A percentile compares a stretch with the other conserved stretches of the same genome.
Evolutionary conservation across 2,888 invertebrate species (phyloP).

Genomic region (Aspidapion aeneum): DNA sequence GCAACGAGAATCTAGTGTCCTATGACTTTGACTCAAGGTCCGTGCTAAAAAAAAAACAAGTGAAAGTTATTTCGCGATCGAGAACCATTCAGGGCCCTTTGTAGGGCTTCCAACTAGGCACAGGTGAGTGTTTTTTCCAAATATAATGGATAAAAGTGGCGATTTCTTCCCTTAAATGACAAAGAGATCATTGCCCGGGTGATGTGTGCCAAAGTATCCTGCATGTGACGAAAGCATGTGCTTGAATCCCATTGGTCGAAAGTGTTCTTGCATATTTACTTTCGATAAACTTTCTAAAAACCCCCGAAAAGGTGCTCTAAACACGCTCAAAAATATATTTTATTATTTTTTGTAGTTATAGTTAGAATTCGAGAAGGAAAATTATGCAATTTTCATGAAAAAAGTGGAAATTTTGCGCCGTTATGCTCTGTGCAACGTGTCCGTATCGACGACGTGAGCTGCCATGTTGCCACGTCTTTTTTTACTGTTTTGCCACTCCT

Average conservation of each 20-base stretch:
- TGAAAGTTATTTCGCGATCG: constrained; percentile 22
- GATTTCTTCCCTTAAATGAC: constrained; percentile 12
- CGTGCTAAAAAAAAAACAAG: constrained; percentile 19
- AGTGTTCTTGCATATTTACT: neutral
- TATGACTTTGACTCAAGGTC: constrained; percentile 20
- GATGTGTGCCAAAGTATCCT: constrained; percentile 35
- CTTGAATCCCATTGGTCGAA: constrained; percentile 37
- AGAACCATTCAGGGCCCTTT: constrained; percentile 9
- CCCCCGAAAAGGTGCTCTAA: neutral
- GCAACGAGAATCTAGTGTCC: neutral
- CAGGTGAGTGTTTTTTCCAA: constrained; percentile 1
- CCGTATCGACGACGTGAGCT: constrained; percentile 32
- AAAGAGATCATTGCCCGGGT: constrained; percentile 39
- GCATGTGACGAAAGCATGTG: constrained; percentile 44
- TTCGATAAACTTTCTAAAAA: neutral
- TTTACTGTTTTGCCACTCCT: constrained; percentile 34
- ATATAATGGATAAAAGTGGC: constrained; percentile 3
- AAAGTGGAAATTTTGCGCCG: neutral
- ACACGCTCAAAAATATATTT: neutral
- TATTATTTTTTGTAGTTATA: neutral
- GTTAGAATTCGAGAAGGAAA: neutral
- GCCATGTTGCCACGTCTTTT: constrained; percentile 35
- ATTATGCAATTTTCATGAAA: neutral
- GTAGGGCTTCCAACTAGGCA: neutral
- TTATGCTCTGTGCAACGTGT: constrained; percentile 25